A percentile compares a stretch with the other conserved stretches of the same genome.
phyloP scores from a whole-genome alignment of 2,888 invertebrate species.

The Dichetophora obliterata region DNA sequence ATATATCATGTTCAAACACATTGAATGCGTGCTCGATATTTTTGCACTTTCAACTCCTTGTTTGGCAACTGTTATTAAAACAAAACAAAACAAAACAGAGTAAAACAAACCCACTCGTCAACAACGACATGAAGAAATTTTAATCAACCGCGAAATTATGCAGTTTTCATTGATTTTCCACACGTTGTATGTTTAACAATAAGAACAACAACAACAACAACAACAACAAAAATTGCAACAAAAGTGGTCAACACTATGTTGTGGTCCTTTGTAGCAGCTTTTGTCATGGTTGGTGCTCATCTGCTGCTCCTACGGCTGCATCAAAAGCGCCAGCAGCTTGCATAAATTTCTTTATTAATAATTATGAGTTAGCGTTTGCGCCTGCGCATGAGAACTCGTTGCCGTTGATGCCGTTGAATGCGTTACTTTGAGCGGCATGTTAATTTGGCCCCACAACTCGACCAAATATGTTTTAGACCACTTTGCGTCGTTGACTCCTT shows the following conservation, averaged over 20 bases:
- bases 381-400: conserved; percentile 3
- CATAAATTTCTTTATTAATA: conserved; percentile 51
- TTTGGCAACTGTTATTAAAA: not conserved
- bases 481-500: not conserved
- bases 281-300: conserved; percentile 28
- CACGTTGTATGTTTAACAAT: conserved; percentile 44
- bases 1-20: conserved; percentile 39
- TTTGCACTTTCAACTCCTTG: not conserved
- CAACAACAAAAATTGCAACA: not conserved
- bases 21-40: not conserved
- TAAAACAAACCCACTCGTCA: not conserved
- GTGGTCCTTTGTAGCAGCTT: conserved; percentile 10
- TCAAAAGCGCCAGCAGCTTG: conserved; percentile 48
- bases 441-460: not conserved
- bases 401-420: not conserved
- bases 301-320: conserved; percentile 39
- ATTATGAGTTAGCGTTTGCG: conserved; percentile 31
- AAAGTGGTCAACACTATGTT: conserved; percentile 4
- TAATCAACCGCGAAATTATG: conserved; percentile 48
- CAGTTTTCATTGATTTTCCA: conserved; percentile 50
- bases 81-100: too few species aligned
- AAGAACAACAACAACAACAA: conserved; percentile 25
- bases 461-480: not conserved
- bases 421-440: not conserved
- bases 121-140: conserved; percentile 18